These are phyloP conservation scores for Actinostola sp. DNA, from an alignment of 92 coral and sea anemone genomes.

Conservation along the genomic window DNA sequence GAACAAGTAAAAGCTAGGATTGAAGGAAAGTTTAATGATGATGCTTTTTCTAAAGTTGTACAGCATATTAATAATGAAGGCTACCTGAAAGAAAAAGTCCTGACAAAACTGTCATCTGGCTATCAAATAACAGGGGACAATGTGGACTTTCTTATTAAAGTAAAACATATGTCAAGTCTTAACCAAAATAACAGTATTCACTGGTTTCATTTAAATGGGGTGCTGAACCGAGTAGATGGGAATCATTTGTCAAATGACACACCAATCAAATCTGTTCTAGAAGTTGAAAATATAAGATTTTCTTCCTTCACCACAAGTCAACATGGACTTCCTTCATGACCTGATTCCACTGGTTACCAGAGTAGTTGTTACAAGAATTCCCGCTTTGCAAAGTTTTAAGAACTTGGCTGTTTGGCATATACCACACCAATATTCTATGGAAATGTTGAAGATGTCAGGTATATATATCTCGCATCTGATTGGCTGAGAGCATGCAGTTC, in stretches of 20 bases:
- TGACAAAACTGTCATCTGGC: no score
- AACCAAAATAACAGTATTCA: conserved; percentile 31
- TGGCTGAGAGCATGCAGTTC: no score
- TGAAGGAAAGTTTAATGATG: no score
- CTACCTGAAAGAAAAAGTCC: neutral
- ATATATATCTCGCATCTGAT: no score
- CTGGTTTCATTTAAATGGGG: conserved; percentile 32
- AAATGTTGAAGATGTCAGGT: conserved; percentile 1
- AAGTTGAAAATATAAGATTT: conserved; percentile 12
- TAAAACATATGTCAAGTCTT: no score
- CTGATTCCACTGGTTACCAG: conserved; percentile 22
- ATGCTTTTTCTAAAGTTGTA: no score
- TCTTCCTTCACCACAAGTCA: conserved; percentile 19
- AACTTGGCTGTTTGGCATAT: conserved; percentile 27
- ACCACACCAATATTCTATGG: neutral
- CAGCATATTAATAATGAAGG: neutral
- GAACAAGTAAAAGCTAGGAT: no score
- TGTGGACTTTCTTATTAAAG: conserved; percentile 22
- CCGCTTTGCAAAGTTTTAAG: conserved; percentile 26
- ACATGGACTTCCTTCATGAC: conserved; percentile 24
- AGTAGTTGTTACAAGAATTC: conserved; percentile 21
- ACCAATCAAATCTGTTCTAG: conserved; percentile 29
- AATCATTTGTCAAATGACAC: conserved; percentile 19
- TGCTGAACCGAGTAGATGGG: conserved; percentile 2
- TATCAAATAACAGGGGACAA: conserved; percentile 40